These are phyloP conservation scores for Pangasianodon hypophthalmus DNA, from an alignment of 2,113 vertebrate species.

Conservation along the genomic window DNA sequence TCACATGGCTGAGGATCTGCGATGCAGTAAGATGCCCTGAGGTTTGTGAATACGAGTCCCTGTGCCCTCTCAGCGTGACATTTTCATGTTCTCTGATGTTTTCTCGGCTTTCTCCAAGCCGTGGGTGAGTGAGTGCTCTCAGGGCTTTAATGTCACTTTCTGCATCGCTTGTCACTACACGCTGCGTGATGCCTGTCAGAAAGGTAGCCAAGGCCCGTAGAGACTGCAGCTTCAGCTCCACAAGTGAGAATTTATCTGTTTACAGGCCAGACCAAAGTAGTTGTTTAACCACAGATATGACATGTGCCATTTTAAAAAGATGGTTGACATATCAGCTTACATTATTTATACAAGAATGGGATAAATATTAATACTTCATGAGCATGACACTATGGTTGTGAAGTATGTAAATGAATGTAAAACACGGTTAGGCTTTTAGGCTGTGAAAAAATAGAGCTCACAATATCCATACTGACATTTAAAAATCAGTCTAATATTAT, in stretches of 20 bases:
- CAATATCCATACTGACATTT: background rate
- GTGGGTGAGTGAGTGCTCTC: slow-evolving; percentile 68
- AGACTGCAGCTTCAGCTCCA: slow-evolving; percentile 10
- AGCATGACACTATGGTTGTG: background rate
- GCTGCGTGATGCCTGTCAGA: slow-evolving; percentile 65
- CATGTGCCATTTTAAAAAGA: slow-evolving; percentile 11
- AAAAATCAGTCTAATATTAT: background rate
- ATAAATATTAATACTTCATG: background rate
- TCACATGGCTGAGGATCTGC: slow-evolving; percentile 63
- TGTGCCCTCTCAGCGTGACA: slow-evolving; percentile 67
- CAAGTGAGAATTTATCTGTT: slow-evolving; percentile 38
- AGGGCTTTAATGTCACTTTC: slow-evolving; percentile 74
- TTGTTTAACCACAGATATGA: slow-evolving; percentile 19
- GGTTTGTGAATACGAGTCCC: slow-evolving; percentile 69
- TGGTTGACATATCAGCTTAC: background rate
- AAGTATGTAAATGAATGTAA: background rate
- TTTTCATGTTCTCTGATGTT: slow-evolving; percentile 63
- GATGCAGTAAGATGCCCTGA: slow-evolving; percentile 62
- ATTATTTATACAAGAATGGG: background rate
- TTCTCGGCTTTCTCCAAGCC: slow-evolving; percentile 69
- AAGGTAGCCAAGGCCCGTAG: slow-evolving; percentile 32
- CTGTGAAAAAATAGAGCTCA: background rate
- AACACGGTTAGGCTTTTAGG: background rate
- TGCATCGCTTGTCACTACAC: slow-evolving; percentile 67
- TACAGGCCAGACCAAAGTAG: slow-evolving; percentile 7